phyloP scores from a whole-genome alignment of 2,797 vertebrate genomes.

The Rhynchonycteris naso region DNA sequence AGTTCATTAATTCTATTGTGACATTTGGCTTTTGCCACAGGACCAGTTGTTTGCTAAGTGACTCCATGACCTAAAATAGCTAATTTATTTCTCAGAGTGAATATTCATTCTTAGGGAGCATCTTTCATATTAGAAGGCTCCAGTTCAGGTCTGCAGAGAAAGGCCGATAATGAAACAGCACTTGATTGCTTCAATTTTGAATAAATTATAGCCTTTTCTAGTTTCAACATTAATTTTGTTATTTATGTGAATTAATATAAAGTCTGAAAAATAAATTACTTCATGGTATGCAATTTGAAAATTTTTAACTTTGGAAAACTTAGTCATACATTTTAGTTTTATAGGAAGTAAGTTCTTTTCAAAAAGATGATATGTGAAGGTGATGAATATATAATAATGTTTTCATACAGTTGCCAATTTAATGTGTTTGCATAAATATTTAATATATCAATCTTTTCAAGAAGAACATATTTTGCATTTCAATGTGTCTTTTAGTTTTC shows the following conservation, averaged over 20 bases:
- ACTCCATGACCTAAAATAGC: conserved; percentile 12
- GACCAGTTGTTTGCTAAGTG: conserved; percentile 46
- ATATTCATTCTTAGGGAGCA: not conserved
- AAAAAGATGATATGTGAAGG: conserved; percentile 80
- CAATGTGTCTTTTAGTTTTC: conserved; percentile 71
- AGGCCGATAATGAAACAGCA: conserved; percentile 20
- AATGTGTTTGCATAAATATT: conserved; percentile 88
- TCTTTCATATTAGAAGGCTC: not conserved
- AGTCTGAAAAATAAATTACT: conserved; percentile 64
- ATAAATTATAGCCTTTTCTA: conserved; percentile 68
- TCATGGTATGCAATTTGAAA: conserved; percentile 63
- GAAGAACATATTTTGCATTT: conserved; percentile 79
- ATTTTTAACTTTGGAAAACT: conserved; percentile 71
- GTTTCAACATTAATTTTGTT: conserved; percentile 59
- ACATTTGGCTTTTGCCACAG: conserved; percentile 55
- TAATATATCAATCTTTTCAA: conserved; percentile 84
- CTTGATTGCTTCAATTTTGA: conserved; percentile 61
- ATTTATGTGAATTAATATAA: conserved; percentile 73
- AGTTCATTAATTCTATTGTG: conserved; percentile 43
- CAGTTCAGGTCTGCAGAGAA: not conserved
- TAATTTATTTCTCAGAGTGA: conserved; percentile 27
- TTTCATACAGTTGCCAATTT: conserved; percentile 85
- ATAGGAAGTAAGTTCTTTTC: conserved; percentile 78
- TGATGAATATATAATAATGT: conserved; percentile 82
- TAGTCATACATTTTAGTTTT: conserved; percentile 76